phyloP scores from a whole-genome alignment of 2,113 vertebrate species.

The Anolis sagrei region DNA sequence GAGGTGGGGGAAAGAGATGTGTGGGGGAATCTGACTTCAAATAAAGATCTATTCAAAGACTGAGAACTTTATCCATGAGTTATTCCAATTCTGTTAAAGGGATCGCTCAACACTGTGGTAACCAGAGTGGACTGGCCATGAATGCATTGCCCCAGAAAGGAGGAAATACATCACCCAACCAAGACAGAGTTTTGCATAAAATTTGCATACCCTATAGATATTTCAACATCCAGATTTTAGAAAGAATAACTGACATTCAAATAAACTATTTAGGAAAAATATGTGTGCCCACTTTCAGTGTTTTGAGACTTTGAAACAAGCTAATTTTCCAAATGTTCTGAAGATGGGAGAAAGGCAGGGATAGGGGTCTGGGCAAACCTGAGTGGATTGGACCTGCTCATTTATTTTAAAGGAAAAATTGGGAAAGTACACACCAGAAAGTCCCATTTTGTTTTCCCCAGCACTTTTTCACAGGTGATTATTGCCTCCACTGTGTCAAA shows the following conservation, averaged over 20 bases:
- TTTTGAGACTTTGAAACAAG: not conserved
- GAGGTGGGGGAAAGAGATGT: not conserved
- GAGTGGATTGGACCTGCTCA: no score
- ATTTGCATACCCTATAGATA: not conserved
- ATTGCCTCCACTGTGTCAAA: no score
- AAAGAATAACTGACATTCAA: no score
- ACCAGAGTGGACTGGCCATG: not conserved
- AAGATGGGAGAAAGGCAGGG: not conserved
- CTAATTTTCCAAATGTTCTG: not conserved
- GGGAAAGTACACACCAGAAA: no score
- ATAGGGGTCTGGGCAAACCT: not conserved
- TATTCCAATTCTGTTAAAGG: not conserved
- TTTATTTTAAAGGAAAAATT: no score
- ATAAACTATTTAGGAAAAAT: not conserved
- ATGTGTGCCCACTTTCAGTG: not conserved
- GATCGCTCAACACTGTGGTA: not conserved
- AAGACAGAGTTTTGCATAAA: not conserved
- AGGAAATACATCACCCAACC: not conserved
- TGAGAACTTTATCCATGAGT: not conserved
- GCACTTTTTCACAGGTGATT: no score
- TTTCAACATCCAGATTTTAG: not conserved
- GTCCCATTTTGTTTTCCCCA: no score
- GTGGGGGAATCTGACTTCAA: not conserved
- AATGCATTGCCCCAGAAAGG: not conserved
- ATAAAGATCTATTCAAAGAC: constrained; percentile 18